Base-by-base conservation (phyloP, 1,140 invertebrate species). In the Papilio xuthus region DNA sequence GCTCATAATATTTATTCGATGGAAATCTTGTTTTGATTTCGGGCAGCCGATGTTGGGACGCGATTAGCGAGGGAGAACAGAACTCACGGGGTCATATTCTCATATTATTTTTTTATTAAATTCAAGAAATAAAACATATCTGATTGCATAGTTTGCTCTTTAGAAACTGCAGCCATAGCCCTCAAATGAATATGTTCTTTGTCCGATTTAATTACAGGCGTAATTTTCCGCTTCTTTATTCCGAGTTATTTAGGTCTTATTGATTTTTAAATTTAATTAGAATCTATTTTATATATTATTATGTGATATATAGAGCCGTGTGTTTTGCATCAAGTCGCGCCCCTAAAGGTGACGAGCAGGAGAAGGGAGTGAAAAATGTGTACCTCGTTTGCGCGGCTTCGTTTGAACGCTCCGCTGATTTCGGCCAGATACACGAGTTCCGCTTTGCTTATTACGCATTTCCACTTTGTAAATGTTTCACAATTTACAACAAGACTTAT, bases 341-440 rank as follows among this genome's bases (percentile, higher is more conserved):
- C 70, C 78, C 80, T 77, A 78, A 84, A 85, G 82, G 79, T 77
- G 53, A 70, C 79, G 79, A 41, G 71, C 72, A 77, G 15, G 53
- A 12, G 56, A 60, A 78, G 79, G 82, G 80, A 79, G 70, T 80
- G 80, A 81, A 82, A 82, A 82, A 73, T 75, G 83, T 81, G 81
- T 77, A 82, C 78, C 83, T 83, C 80, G 80, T 83, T 83, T 83
- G 53, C 79, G 80, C 81, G 69, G 70, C 71, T 79, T 47, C 84
- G 70, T 53, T 80, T 79, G 71, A 80, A 80, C 77, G 83, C 79
- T 80, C 78, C 76, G 79, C 41, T 82, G 83, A 81, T 80, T 78
- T 76, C 77, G 63, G 13, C 53, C 41, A 80, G 44, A 79, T 81
- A 78, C 76, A 79, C 73, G 81, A 81, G 77, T 67, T 18, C 60